These are phyloP conservation scores for Mya arenaria DNA, from an alignment of 1,140 invertebrate genomes.

Conservation along the genomic window DNA sequence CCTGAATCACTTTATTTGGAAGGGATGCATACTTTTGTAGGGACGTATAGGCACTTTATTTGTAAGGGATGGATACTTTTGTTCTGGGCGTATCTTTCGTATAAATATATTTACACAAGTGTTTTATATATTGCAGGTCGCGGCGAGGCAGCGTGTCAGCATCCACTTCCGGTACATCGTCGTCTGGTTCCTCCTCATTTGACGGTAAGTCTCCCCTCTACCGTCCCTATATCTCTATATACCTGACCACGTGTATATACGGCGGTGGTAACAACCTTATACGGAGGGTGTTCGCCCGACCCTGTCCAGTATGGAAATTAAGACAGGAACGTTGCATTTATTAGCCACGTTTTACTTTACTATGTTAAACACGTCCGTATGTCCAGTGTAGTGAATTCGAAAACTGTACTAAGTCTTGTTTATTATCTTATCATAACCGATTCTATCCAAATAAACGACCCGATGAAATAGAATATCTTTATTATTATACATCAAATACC, in stretches of 20 bases:
- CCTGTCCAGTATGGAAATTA: not conserved
- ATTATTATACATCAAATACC: too few species aligned
- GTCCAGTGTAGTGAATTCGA: not conserved
- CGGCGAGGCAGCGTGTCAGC: conserved; percentile 60
- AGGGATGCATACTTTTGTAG: too few species aligned
- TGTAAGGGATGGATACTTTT: too few species aligned
- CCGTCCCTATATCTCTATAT: not conserved
- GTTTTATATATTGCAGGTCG: conserved; percentile 55
- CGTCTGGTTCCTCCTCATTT: conserved; percentile 59
- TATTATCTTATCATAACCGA: too few species aligned
- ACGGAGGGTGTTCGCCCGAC: not conserved
- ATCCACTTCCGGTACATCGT: conserved; percentile 56
- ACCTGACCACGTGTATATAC: not conserved
- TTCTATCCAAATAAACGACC: too few species aligned
- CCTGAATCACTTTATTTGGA: too few species aligned
- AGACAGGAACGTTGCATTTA: not conserved
- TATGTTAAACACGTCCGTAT: not conserved
- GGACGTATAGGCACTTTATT: too few species aligned
- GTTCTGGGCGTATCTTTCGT: too few species aligned
- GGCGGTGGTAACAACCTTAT: not conserved
- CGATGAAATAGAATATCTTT: too few species aligned
- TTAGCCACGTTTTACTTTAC: not conserved
- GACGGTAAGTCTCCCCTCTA: conserved; percentile 55
- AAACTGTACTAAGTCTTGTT: too few species aligned
- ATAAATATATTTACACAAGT: too few species aligned